Evolutionary conservation across 2,888 invertebrate species (phyloP), one percentile per base, ranked within the genome.

Genomic region (Acanthosepion esculentum): DNA sequence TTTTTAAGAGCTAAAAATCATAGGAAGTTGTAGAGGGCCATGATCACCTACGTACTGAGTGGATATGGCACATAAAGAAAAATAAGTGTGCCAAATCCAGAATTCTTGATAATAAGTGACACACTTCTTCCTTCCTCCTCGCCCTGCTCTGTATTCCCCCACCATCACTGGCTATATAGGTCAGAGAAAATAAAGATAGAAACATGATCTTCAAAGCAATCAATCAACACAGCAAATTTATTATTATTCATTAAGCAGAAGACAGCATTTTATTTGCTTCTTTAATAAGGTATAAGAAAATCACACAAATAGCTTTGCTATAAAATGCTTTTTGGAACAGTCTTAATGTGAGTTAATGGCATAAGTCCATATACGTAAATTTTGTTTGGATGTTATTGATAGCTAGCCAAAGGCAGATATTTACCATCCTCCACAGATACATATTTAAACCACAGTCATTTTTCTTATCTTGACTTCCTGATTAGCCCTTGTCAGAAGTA

Each of bases 311-410:
- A n/a, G 78, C 12, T 78, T 78, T 29, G 29, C 10, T 78, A 78
- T 78, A 78, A 78, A 78, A 78, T 29, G n/a, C 78, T n/a, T 78
- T 78, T 59, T 78, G 8, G 78, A 29, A n/a, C 12, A 78, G n/a
- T 18, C 78, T 78, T 78, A n/a, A 78, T 78, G n/a, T 78, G 78
- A 3, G 78, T n/a, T n/a, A 78, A 78, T 78, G 78, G n/a, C 78
- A 78, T n/a, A 78, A 78, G n/a, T n/a, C n/a, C n/a, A 12, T 78
- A 78, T 78, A 78, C 29, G n/a, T n/a, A 29, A 78, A 78, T 29
- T 78, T 78, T 78, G 78, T n/a, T 78, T 78, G 78, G 29, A n/a
- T 78, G n/a, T n/a, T 78, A 78, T 78, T 78, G 78, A 78, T 78
- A 78, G 78, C 78, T n/a, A n/a, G 78, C 78, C 78, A 78, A 78